Evolutionary conservation across 1,140 invertebrate species (phyloP), one percentile per base, ranked within the genome.

Genomic region (Euura saliciscinereae): DNA sequence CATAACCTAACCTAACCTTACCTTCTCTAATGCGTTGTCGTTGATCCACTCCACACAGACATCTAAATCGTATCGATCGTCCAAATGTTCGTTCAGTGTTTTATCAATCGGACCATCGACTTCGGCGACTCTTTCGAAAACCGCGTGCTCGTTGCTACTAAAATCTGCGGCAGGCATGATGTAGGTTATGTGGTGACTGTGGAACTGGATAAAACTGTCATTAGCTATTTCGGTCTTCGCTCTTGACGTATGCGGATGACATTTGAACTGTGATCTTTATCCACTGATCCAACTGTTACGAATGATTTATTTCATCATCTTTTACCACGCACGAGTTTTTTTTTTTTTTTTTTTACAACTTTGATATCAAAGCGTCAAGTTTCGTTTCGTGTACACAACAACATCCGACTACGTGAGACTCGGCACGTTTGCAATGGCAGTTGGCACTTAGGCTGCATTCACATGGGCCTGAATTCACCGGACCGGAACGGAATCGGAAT

Each of bases 11-110:
- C 11, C 6, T 11, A 68, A 8, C 11, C 82, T 83, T 86, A 95
- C 94, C 85, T 90, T 93, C 80, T 90, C 82, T 79, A 90, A 92
- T 71, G 89, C 84, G 83, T 91, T 90, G 45, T 89, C 83, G 77
- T 86, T 82, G 68, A 96, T 93, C 95, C 95, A 96, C 69, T 89
- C 77, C 43, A 84, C 76, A 86, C 91, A 92, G 68, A 86, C 86
- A 70, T 88, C 78, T 46, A 90, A 78, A 80, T 92, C 90, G 74
- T 89, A 90, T 65, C 82, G 78, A 66, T 76, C 78, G 83, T 84
- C 83, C 44, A 84, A 82, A 73, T 84, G 75, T 69, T 80, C 79
- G n/a, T 8, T 8, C 3, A 59, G 1, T 6, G 51, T 59, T 59
- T 59, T 59, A 6, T 8, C 6, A 5, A n/a, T 8, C 51, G 13